Percentiles rank a stretch among this genome's conserved stretches.
phyloP scores from a whole-genome alignment of 2,888 invertebrate genomes.

The Aspidapion aeneum region DNA sequence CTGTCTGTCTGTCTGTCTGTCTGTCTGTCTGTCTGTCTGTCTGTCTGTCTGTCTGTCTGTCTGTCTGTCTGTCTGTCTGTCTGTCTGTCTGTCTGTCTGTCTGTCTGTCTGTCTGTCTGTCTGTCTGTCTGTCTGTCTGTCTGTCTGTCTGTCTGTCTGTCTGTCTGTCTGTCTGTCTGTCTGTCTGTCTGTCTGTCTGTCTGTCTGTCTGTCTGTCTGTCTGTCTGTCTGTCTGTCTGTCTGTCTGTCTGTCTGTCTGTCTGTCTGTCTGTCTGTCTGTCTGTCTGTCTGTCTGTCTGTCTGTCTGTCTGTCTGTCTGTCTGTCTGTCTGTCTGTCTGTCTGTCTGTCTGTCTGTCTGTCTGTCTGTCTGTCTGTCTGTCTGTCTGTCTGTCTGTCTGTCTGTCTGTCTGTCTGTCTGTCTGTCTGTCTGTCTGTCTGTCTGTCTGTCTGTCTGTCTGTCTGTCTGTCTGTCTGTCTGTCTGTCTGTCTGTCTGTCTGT shows the following conservation, averaged over 20 bases:
- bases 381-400: too few species aligned
- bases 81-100: not conserved
- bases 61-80: slow-evolving; percentile 12
- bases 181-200: not conserved
- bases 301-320: too few species aligned
- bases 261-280: not conserved
- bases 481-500: too few species aligned
- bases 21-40: slow-evolving; percentile 14
- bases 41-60: slow-evolving; percentile 13
- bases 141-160: not conserved
- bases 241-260: not conserved
- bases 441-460: too few species aligned
- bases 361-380: too few species aligned
- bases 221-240: not conserved
- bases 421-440: too few species aligned
- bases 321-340: too few species aligned
- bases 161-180: not conserved
- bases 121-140: not conserved
- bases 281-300: not conserved
- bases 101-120: not conserved
- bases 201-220: not conserved
- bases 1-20: slow-evolving; percentile 15
- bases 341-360: too few species aligned
- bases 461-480: too few species aligned
- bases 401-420: too few species aligned